A percentile compares a stretch with the other conserved stretches of the same genome.
phyloP scores from a whole-genome alignment of 1,140 invertebrate genomes.

The Fragariocoptes setiger region DNA sequence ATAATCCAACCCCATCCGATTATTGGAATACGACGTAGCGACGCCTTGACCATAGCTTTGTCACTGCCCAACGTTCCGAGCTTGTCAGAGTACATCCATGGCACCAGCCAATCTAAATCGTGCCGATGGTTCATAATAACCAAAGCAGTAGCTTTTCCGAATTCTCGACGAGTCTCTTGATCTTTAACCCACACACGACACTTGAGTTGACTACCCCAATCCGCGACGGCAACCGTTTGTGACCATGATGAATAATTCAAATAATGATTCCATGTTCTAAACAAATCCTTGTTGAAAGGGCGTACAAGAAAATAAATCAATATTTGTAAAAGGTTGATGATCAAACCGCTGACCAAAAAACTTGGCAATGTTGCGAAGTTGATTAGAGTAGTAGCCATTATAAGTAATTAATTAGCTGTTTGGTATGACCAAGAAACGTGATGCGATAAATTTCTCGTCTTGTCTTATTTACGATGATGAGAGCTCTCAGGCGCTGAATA shows the following conservation, averaged over 20 bases:
- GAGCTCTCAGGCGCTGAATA: too few relatives aligned
- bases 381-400: too few relatives aligned
- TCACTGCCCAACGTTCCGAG: conserved; percentile 39
- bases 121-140: conserved; percentile 79
- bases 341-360: conserved; percentile 60
- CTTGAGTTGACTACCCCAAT: conserved; percentile 61
- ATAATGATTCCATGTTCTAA: conserved; percentile 66
- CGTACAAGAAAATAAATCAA: conserved; percentile 37
- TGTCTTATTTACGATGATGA: too few relatives aligned
- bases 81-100: conserved; percentile 52
- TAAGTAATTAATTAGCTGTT: too few relatives aligned
- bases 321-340: conserved; percentile 47
- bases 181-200: conserved; percentile 39
- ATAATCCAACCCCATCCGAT: conserved; percentile 83
- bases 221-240: conserved; percentile 58
- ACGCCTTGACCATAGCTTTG: conserved; percentile 75
- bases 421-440: too few relatives aligned
- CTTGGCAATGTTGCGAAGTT: neutral
- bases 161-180: conserved; percentile 38
- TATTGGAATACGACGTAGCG: conserved; percentile 57
- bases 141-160: conserved; percentile 56
- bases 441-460: too few relatives aligned
- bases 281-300: conserved; percentile 36
- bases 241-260: conserved; percentile 54
- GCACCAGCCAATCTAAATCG: conserved; percentile 74